These are phyloP conservation scores for Apogon talboti DNA, from an alignment of 2,797 vertebrate species.

Conservation along the genomic window DNA sequence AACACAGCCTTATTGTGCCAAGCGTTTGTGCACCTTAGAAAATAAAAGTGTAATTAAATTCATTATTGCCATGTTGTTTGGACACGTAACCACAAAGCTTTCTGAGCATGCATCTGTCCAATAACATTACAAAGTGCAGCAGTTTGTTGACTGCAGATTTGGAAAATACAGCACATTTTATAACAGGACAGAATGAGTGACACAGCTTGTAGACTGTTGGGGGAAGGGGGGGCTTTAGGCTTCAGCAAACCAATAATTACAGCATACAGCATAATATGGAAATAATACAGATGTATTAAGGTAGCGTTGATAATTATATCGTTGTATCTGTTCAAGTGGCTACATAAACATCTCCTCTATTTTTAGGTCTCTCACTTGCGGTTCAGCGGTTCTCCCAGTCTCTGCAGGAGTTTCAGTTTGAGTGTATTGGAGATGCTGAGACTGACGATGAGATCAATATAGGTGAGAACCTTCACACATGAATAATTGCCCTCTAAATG, in stretches of 20 bases:
- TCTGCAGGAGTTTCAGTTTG: slow-evolving; percentile 97
- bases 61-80: slow-evolving; percentile 28
- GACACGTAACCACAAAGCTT: slow-evolving; percentile 27
- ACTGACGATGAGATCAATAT: slow-evolving; percentile 98
- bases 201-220: neutral
- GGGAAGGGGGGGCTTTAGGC: neutral
- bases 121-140: slow-evolving; percentile 20
- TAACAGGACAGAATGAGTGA: slow-evolving; percentile 9
- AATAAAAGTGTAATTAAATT: slow-evolving; percentile 28
- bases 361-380: slow-evolving; percentile 92
- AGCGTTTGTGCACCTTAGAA: slow-evolving; percentile 15
- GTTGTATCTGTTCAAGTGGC: neutral
- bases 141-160: slow-evolving; percentile 33
- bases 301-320: neutral
- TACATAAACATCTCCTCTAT: neutral
- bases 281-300: slow-evolving; percentile 2
- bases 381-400: slow-evolving; percentile 98
- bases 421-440: slow-evolving; percentile 97
- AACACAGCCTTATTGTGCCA: slow-evolving; percentile 22
- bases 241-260: slow-evolving; percentile 6
- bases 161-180: slow-evolving; percentile 29
- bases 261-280: neutral
- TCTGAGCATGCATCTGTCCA: neutral
- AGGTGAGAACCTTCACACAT: slow-evolving; percentile 79
- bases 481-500: neutral